Evolutionary conservation across 2,113 vertebrate genomes (phyloP).

Genomic region (Elachura formosa): DNA sequence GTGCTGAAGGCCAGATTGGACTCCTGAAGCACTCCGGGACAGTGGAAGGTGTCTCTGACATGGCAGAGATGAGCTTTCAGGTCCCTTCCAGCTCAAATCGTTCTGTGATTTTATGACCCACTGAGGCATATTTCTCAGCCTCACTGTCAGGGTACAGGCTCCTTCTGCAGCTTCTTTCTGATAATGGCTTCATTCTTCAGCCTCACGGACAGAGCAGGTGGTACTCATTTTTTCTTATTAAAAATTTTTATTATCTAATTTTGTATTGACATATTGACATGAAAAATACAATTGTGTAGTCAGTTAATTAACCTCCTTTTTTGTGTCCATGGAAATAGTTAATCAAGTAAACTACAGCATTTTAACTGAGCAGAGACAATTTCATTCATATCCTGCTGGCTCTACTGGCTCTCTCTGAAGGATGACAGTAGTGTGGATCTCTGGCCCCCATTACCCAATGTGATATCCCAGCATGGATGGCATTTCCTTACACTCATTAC

Average conservation of each 20-base stretch:
- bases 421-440: not conserved
- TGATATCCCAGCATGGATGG: not conserved
- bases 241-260: not conserved
- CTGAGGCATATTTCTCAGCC: accelerated
- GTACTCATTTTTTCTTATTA: not conserved
- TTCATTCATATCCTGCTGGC: not conserved
- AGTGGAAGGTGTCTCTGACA: not conserved
- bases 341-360: not conserved
- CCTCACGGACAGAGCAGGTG: not conserved
- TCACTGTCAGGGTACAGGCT: not conserved
- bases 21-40: not conserved
- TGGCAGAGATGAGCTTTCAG: not conserved
- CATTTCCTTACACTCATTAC: not conserved
- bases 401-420: not conserved
- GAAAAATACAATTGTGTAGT: not conserved
- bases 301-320: not conserved
- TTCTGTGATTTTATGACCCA: not conserved
- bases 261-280: not conserved
- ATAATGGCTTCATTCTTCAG: not conserved
- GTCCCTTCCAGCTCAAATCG: not conserved
- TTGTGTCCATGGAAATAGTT: not conserved
- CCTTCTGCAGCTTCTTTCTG: not conserved
- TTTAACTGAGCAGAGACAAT: not conserved
- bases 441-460: not conserved
- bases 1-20: not conserved